phyloP scores from a whole-genome alignment of 1,140 invertebrate genomes.

The Heliothis virescens region DNA sequence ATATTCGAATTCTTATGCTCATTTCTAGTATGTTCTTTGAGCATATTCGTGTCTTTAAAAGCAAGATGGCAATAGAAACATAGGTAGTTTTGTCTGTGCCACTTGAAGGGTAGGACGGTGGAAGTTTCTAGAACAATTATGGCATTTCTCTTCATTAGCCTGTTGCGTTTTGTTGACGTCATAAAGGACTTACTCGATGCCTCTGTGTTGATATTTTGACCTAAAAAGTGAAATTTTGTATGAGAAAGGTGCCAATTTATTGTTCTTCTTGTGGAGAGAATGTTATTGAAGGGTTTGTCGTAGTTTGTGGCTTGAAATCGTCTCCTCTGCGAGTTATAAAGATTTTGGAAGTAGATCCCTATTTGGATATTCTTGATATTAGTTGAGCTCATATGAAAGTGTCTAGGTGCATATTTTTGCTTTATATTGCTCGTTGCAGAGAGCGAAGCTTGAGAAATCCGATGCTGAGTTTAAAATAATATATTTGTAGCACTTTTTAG shows the following conservation, averaged over 20 bases:
- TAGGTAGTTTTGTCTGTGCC: constrained; percentile 78
- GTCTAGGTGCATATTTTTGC: no score
- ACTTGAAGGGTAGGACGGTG: constrained; percentile 77
- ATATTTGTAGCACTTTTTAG: no score
- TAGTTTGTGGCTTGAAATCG: no score
- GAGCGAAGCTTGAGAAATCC: no score
- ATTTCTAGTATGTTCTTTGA: constrained; percentile 72
- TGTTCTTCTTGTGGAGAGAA: neutral
- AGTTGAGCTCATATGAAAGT: no score
- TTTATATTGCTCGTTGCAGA: no score
- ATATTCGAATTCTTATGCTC: constrained; percentile 67
- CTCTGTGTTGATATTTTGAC: constrained; percentile 61
- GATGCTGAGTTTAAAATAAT: no score
- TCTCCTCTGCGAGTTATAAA: no score
- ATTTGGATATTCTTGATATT: no score
- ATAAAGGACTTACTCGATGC: constrained; percentile 69
- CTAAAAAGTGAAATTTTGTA: constrained; percentile 77
- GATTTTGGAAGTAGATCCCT: no score
- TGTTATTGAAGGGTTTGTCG: neutral
- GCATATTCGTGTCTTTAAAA: constrained; percentile 63
- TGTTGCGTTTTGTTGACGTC: constrained; percentile 73
- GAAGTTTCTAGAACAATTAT: constrained; percentile 72
- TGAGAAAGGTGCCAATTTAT: constrained; percentile 3
- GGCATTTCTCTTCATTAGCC: constrained; percentile 77
- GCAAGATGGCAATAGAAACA: constrained; percentile 78